A percentile compares a stretch with the other conserved stretches of the same genome.
Conservation (phyloP, 2,888 invertebrate genomes). For the Geotrupes spiniger region DNA sequence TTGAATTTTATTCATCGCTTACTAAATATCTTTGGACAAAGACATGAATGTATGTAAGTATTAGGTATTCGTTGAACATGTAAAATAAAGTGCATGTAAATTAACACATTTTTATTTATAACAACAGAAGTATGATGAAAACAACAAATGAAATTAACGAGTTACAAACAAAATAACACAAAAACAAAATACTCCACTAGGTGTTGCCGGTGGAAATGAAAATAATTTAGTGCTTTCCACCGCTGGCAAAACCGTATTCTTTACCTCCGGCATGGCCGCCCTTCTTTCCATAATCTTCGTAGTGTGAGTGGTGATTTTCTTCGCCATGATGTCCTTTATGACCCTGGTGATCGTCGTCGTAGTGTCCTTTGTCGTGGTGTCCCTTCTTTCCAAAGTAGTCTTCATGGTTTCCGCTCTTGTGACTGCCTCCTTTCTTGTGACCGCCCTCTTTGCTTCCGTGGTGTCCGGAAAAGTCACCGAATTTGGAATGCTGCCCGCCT, state of each 20-base stretch:
- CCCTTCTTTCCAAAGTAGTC: slow-evolving; percentile 80
- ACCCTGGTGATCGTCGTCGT: slow-evolving; percentile 75
- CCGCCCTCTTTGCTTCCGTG: slow-evolving; percentile 71
- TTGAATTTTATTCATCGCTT: too few species aligned
- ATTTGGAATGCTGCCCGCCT: slow-evolving; percentile 77
- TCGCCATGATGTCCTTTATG: slow-evolving; percentile 77
- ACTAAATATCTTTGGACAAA: too few species aligned
- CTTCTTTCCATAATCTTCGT: slow-evolving; percentile 74
- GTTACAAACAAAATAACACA: slow-evolving; percentile 13
- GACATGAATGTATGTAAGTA: too few species aligned
- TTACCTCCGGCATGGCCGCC: slow-evolving; percentile 78
- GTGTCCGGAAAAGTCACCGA: slow-evolving; percentile 75
- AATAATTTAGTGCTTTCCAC: slow-evolving; percentile 18
- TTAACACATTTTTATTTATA: slow-evolving; percentile 23
- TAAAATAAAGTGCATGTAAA: too few species aligned
- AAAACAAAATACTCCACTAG: slow-evolving; percentile 9
- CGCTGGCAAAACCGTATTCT: slow-evolving; percentile 59
- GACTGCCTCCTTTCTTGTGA: slow-evolving; percentile 75
- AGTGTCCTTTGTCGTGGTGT: slow-evolving; percentile 75
- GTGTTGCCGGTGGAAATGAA: slow-evolving; percentile 6
- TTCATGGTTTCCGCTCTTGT: slow-evolving; percentile 72
- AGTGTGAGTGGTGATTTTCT: slow-evolving; percentile 37
- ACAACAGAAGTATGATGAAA: slow-evolving; percentile 16
- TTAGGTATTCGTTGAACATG: too few species aligned
- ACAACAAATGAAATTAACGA: slow-evolving; percentile 12